Percentiles rank a stretch among this genome's conserved stretches.
These are phyloP conservation scores for Gavialis gangeticus DNA, from an alignment of 2,113 vertebrate genomes.

Conservation along the genomic window DNA sequence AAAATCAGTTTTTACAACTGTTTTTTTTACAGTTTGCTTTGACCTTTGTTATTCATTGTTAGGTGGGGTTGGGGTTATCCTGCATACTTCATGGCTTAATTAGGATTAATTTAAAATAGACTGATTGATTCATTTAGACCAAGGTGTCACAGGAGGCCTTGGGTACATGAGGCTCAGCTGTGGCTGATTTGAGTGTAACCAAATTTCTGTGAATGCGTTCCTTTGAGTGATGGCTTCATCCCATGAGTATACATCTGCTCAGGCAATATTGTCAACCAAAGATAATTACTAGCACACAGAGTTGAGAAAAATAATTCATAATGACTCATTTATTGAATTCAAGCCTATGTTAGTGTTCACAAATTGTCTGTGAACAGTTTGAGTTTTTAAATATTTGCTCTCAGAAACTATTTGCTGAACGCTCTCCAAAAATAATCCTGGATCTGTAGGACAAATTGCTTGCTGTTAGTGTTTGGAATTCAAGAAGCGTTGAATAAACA, in stretches of 20 bases:
- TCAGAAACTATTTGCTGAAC: background rate
- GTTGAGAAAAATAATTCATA: background rate
- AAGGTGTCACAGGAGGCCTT: background rate
- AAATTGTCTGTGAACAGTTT: background rate
- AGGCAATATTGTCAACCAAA: background rate
- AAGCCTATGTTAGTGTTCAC: background rate
- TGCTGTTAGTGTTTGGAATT: background rate
- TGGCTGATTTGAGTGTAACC: too few species aligned
- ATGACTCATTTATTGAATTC: background rate
- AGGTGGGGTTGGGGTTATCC: too few species aligned
- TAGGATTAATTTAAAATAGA: background rate
- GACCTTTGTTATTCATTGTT: too few species aligned
- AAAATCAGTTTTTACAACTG: too few species aligned
- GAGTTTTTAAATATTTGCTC: background rate
- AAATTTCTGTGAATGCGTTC: too few species aligned
- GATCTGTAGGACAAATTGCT: background rate
- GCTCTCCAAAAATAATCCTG: background rate
- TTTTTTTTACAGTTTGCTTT: too few species aligned
- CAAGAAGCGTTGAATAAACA: background rate
- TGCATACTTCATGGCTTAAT: background rate
- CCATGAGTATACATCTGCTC: background rate
- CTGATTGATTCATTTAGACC: background rate
- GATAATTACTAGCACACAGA: background rate
- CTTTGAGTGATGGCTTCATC: background rate
- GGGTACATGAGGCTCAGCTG: too few species aligned